These are phyloP conservation scores for Sebastes reedi DNA, from an alignment of 2,797 vertebrate genomes.

Conservation along the genomic window DNA sequence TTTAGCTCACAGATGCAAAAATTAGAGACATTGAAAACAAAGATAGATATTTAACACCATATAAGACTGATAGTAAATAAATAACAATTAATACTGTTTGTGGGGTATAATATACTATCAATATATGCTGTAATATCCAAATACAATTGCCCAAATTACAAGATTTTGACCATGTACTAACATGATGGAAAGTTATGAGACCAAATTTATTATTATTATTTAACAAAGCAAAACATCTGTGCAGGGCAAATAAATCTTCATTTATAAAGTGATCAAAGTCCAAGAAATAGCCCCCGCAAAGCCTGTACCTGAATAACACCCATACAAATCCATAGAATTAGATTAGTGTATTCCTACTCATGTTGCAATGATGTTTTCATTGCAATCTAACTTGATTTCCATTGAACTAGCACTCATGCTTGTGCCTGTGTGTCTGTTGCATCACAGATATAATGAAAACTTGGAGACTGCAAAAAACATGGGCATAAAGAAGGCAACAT, in stretches of 20 bases:
- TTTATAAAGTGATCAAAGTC: neutral
- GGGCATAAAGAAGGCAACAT: slow-evolving; percentile 92
- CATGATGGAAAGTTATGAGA: neutral
- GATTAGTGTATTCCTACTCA: slow-evolving; percentile 9
- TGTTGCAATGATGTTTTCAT: neutral
- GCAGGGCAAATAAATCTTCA: neutral
- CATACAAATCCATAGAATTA: neutral
- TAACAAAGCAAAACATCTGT: neutral
- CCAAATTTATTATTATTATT: too few species aligned
- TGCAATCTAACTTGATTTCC: neutral
- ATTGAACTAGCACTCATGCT: neutral
- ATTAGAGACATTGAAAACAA: too few species aligned
- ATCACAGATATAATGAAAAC: slow-evolving; percentile 89
- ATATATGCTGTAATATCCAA: neutral
- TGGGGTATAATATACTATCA: neutral
- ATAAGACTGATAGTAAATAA: too few species aligned
- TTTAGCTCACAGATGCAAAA: too few species aligned
- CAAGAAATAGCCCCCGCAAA: neutral
- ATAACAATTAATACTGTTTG: too few species aligned
- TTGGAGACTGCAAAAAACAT: slow-evolving; percentile 90
- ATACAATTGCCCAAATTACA: neutral
- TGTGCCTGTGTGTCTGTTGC: neutral
- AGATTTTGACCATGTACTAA: neutral
- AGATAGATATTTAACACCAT: too few species aligned
- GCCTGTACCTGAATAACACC: slow-evolving; percentile 19